phyloP scores from a whole-genome alignment of 2,888 invertebrate genomes.

The Diplazon laetatorius region DNA sequence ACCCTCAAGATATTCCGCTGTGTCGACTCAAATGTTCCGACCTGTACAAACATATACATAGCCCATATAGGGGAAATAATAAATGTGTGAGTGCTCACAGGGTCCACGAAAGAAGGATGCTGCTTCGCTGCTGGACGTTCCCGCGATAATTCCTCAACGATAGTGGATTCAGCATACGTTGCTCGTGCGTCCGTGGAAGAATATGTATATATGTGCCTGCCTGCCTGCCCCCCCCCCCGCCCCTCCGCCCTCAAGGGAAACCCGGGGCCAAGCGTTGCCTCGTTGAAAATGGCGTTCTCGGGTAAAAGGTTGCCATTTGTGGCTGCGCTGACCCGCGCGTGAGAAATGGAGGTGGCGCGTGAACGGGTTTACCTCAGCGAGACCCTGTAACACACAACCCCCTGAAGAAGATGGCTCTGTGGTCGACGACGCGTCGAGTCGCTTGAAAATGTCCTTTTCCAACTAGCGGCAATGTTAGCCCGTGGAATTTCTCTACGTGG shows the following conservation, averaged over 20 bases:
- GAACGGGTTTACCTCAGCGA: slow-evolving; percentile 36
- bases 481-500: slow-evolving; percentile 36
- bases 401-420: slow-evolving; percentile 37
- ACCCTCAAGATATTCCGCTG: too few species aligned
- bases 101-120: slow-evolving; percentile 11
- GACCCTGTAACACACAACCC: slow-evolving; percentile 5
- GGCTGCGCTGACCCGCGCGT: slow-evolving; percentile 11
- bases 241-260: too few species aligned
- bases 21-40: too few species aligned
- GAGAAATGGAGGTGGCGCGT: slow-evolving; percentile 34
- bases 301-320: slow-evolving; percentile 33
- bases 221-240: too few species aligned
- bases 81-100: background rate
- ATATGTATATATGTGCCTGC: slow-evolving; percentile 12
- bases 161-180: slow-evolving; percentile 43
- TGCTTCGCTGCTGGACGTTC: slow-evolving; percentile 43
- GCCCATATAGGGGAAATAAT: too few species aligned
- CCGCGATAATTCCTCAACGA: slow-evolving; percentile 58
- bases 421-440: slow-evolving; percentile 38
- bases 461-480: slow-evolving; percentile 15
- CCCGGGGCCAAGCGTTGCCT: slow-evolving; percentile 33
- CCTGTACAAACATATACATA: too few species aligned
- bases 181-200: background rate
- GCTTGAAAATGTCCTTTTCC: slow-evolving; percentile 57
- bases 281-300: slow-evolving; percentile 45